Percentiles rank a stretch among this genome's conserved stretches.
These are phyloP conservation scores for Tetranychus cinnabarinus DNA, from an alignment of 1,140 invertebrate genomes.

Conservation along the genomic window DNA sequence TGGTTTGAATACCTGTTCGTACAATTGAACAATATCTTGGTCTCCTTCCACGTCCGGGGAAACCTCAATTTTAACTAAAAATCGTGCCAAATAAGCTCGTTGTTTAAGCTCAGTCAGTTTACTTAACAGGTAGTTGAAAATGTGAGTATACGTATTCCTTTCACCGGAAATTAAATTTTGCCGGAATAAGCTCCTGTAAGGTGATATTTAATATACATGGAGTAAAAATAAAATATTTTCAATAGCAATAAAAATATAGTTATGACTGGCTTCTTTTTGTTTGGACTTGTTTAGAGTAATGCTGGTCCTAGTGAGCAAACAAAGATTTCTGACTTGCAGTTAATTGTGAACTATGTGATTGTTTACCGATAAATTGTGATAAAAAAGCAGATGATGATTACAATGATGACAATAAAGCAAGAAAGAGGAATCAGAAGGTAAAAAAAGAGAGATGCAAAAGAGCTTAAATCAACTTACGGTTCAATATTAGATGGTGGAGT, in stretches of 20 bases:
- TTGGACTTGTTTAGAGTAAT: no score
- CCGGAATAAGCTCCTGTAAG: slow-evolving; percentile 28
- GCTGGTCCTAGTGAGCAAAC: no score
- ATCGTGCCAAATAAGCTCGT: slow-evolving; percentile 51
- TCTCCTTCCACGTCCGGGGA: slow-evolving; percentile 55
- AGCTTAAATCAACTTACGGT: slow-evolving; percentile 14
- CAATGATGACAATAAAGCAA: background rate
- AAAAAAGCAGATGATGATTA: background rate
- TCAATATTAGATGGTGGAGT: slow-evolving; percentile 26
- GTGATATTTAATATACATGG: background rate
- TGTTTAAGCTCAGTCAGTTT: slow-evolving; percentile 45
- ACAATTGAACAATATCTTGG: slow-evolving; percentile 40
- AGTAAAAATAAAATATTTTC: background rate
- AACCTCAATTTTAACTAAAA: slow-evolving; percentile 48
- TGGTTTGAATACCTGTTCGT: slow-evolving; percentile 31
- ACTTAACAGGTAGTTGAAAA: slow-evolving; percentile 50
- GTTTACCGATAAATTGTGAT: no score
- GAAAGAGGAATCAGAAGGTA: background rate
- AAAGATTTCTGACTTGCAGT: no score
- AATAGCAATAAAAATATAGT: background rate
- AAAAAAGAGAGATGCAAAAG: background rate
- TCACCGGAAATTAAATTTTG: slow-evolving; percentile 47
- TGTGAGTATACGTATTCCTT: slow-evolving; percentile 43
- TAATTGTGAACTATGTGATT: no score
- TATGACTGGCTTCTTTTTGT: no score